Evolutionary conservation across 2,797 vertebrate genomes (phyloP), one percentile per base, ranked within the genome.

Genomic region (Presbytis comata): DNA sequence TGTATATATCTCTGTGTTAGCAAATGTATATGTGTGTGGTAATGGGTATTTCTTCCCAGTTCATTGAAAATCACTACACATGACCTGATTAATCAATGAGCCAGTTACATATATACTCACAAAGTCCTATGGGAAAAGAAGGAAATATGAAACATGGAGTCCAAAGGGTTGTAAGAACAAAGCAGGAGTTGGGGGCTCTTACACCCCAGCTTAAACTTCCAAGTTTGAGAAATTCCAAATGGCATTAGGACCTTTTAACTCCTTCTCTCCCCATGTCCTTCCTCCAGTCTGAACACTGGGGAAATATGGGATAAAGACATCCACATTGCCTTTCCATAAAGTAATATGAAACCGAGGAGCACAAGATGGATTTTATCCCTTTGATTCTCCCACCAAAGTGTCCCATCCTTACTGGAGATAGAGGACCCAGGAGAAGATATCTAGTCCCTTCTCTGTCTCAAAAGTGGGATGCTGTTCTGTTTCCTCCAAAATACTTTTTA

Each of bases 401-500:
- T 46, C 14, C 11, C 39, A 36, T 72, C 19, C 4, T 92, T 48
- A 80, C 3, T 89, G 89, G 75, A 94, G 50, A 50, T 17, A 17
- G 26, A 96, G 6, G 10, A 84, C 11, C 24, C 36, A 5, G 61
- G 33, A 72, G 12, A 78, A 59, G 19, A 28, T 17, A 76, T 13
- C 22, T 95, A 53, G 21, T 81, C 10, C 21, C 39, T 85, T 64
- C 39, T 83, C 30, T 90, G 39, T 74, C 30, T 44, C 50, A 85
- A 89, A 55, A 75, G 39, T 17, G 8, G 17, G 33, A 30, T 57
- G 14, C 26, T 82, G 19, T 80, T 95, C 70, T 94, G 0, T 61
- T 96, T 86, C 83, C 30, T 87, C 79, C 80, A 48, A 92, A 92
- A 88, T 85, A 81, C 12, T 95, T 96, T 84, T 96, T 85, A n/a